A percentile compares a stretch with the other conserved stretches of the same genome.
These are phyloP conservation scores for Pollenia labialis DNA, from an alignment of 2,888 invertebrate species.

Conservation along the genomic window DNA sequence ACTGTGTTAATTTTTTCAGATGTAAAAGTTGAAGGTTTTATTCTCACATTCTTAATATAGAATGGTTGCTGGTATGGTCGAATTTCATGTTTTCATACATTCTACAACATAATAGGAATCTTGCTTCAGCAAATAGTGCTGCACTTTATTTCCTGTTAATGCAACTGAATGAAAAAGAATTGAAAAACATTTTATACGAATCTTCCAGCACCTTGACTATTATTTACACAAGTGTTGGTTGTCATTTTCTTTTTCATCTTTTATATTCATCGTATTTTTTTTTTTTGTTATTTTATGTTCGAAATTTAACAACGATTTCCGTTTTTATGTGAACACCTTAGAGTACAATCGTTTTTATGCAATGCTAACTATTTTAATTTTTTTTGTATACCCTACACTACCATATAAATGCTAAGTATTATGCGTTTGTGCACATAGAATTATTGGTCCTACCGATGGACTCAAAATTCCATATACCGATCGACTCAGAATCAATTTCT, in stretches of 20 bases:
- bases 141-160: slow-evolving; percentile 34
- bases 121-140: slow-evolving; percentile 19
- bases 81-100: not conserved
- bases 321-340: slow-evolving; percentile 39
- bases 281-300: slow-evolving; percentile 15
- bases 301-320: slow-evolving; percentile 55
- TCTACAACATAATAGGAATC: not conserved
- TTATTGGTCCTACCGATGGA: no score
- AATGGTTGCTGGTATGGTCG: not conserved
- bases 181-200: slow-evolving; percentile 12
- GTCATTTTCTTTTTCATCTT: not conserved
- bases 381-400: slow-evolving; percentile 6
- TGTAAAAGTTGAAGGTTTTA: slow-evolving; percentile 34
- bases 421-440: no score
- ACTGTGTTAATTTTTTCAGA: not conserved
- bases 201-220: slow-evolving; percentile 53
- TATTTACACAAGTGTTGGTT: slow-evolving; percentile 63
- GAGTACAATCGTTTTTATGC: slow-evolving; percentile 26
- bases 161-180: not conserved
- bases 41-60: not conserved
- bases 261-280: not conserved
- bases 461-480: no score
- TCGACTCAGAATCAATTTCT: no score
- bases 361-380: slow-evolving; percentile 16
- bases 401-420: no score